A percentile compares a stretch with the other conserved stretches of the same genome.
These are phyloP conservation scores for Drosophila robusta DNA, from an alignment of 2,888 invertebrate species.

Conservation along the genomic window DNA sequence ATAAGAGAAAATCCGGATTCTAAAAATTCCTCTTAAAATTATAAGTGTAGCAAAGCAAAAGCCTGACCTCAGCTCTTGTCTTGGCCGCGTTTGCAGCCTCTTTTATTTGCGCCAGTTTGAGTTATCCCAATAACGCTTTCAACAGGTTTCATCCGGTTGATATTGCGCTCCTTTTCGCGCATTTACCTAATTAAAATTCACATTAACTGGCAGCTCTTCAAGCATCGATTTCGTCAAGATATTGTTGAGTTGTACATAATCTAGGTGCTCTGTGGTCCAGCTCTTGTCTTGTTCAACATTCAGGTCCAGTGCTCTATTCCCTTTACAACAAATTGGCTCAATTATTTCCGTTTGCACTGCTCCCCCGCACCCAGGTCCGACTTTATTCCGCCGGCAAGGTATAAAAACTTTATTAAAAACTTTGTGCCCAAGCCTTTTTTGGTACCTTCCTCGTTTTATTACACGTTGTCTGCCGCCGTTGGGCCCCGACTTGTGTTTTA, in stretches of 20 bases:
- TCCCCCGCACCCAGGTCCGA: constrained; percentile 13
- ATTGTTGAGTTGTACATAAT: constrained; percentile 2
- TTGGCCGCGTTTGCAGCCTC: too few species aligned
- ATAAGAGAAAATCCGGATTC: too few species aligned
- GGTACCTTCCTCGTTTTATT: constrained; percentile 42
- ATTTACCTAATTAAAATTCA: constrained; percentile 3
- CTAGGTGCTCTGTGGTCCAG: neutral
- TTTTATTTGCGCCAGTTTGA: too few species aligned
- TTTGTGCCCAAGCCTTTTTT: constrained; percentile 73
- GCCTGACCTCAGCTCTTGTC: too few species aligned
- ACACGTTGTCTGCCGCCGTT: constrained; percentile 44
- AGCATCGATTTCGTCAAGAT: constrained; percentile 7
- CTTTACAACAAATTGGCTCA: constrained; percentile 76
- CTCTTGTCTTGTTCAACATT: constrained; percentile 18
- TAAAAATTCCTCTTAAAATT: too few species aligned
- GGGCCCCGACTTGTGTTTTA: constrained; percentile 23
- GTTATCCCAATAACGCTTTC: too few species aligned
- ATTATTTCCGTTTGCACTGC: constrained; percentile 61
- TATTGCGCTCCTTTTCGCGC: neutral
- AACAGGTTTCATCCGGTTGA: too few species aligned
- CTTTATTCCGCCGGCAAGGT: constrained; percentile 43
- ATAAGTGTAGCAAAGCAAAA: too few species aligned
- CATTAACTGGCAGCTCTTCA: constrained; percentile 1
- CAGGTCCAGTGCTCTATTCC: constrained; percentile 47
- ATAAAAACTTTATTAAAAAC: constrained; percentile 81